Base-by-base conservation (phyloP, 2,797 vertebrate species). In the Paratrypauchen microcephalus region DNA sequence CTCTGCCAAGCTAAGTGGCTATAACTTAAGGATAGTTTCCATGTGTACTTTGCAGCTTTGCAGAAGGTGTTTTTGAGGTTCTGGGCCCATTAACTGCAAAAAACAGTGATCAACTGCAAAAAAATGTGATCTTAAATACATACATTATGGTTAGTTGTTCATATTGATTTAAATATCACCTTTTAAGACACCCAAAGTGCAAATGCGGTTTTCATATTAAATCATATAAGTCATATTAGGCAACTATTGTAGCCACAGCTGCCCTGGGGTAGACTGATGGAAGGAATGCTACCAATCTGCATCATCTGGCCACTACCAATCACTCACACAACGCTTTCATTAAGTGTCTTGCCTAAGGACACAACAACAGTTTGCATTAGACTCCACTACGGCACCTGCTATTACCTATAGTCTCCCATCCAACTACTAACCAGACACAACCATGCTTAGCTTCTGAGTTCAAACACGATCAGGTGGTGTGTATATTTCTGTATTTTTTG, bases 1-100 rank as follows among this genome's bases (percentile, higher is more conserved):
- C 50, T 41, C 21, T 5, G 68, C 71, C 77, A 88, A 85, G 19
- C 18, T n/a, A 50, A n/a, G 48, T 6, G 3, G 21, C 4, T 23
- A 23, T 23, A 12, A 23, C 52, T 23, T 52, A 12, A 55, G 21
- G 6, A 55, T 21, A 21, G 52, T 55, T 54, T 54, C 6, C 8
- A 23, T 32, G 30, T 32, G 30, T 55, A 55, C 52, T 4, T 23
- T 55, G 50, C n/a, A 21, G 7, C 19, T 21, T 45, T 21, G 8
- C 19, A 52, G 41, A 45, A 45, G 41, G 13, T 45, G 41, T 45
- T 45, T 41, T 41, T 45, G 13, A 45, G 18, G 48, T 48, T 48
- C 15, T 48, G 18, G 15, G 5, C 18, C 48, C 6, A 5, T 50
- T 19, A 50, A 18, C 19, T 50, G 18, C 16, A 50, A 50, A 45